phyloP scores from a whole-genome alignment of 2,888 invertebrate genomes.

The Blastobasis adustella region DNA sequence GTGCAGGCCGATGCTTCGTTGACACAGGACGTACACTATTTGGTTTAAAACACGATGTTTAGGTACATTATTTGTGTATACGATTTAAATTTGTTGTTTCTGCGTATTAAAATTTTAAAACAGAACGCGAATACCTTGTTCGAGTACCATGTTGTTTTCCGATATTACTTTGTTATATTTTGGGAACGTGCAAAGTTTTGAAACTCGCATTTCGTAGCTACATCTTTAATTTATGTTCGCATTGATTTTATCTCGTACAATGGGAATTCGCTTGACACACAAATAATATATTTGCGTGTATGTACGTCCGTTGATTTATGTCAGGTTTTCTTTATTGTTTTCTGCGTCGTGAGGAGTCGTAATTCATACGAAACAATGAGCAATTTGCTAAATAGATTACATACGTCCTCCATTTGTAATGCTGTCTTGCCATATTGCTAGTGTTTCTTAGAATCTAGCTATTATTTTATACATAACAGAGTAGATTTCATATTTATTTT shows the following conservation, averaged over 20 bases:
- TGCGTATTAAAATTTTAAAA: conserved; percentile 27
- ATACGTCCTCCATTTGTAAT: conserved; percentile 68
- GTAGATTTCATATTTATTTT: conserved; percentile 20
- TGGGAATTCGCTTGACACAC: conserved; percentile 45
- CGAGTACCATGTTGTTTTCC: neutral
- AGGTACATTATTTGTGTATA: conserved; percentile 53
- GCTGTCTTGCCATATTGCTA: conserved; percentile 72
- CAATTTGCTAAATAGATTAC: conserved; percentile 71
- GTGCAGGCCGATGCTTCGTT: conserved; percentile 15
- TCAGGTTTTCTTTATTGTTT: conserved; percentile 63
- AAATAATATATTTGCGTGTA: conserved; percentile 48
- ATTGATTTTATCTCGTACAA: conserved; percentile 25
- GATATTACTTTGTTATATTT: conserved; percentile 23
- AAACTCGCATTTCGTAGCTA: conserved; percentile 16
- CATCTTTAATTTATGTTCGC: too few species aligned
- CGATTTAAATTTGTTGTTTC: conserved; percentile 61
- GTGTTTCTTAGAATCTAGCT: conserved; percentile 60
- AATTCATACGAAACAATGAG: conserved; percentile 69
- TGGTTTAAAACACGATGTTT: conserved; percentile 15
- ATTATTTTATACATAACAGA: conserved; percentile 42
- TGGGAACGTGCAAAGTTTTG: conserved; percentile 48
- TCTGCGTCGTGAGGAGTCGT: conserved; percentile 64
- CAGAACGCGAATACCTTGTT: too few species aligned
- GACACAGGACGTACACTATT: conserved; percentile 36
- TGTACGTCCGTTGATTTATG: conserved; percentile 63